Evolutionary conservation across 2,113 vertebrate species (phyloP), one percentile per base, ranked within the genome.

Genomic region (Lophotis ruficrista): DNA sequence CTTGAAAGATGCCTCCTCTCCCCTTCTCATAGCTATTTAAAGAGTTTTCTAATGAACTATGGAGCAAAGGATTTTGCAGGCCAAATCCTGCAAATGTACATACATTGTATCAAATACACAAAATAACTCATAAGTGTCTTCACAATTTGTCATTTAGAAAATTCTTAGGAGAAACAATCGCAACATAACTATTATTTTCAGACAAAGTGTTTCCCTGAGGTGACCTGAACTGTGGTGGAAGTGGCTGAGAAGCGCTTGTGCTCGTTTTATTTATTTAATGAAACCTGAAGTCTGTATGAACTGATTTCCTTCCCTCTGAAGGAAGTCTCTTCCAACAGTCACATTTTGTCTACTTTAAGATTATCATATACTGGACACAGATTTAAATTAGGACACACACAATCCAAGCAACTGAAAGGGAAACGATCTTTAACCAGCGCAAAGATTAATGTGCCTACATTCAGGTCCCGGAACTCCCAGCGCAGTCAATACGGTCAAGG

Each of bases 401-500:
- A 7, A 68, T 15, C 33, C 53, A 83, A 83, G 35, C 27, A 76
- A 93, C 37, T 72, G 71, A 54, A 80, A 72, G n/a, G 41, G 71
- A 72, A 93, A 85, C 11, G 16, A 61, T 86, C 71, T 79, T 68
- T 35, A 68, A 91, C 31, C 14, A 85, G 14, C 13, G 16, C n/a
- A 35, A 83, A 56, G 80, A 83, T 85, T 56, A 53, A 76, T 27
- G 33, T 17, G 33, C 27, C 33, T 33, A 6, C 12, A 45, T 3
- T 53, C 15, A 22, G 37, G 45, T 38, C 13, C 31, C 2, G 0
- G 30, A 2, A 0, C 25, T 70, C 61, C 41, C 58, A 73, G 45
- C 22, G 50, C 12, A 58, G 47, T 8, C 51, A n/a, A 19, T 17
- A 33, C 0, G 1, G 28, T 6, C 70, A 60, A 27, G 30, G 25